Conservation (phyloP, 2,888 invertebrate genomes). For the Pseudococcus viburni region DNA sequence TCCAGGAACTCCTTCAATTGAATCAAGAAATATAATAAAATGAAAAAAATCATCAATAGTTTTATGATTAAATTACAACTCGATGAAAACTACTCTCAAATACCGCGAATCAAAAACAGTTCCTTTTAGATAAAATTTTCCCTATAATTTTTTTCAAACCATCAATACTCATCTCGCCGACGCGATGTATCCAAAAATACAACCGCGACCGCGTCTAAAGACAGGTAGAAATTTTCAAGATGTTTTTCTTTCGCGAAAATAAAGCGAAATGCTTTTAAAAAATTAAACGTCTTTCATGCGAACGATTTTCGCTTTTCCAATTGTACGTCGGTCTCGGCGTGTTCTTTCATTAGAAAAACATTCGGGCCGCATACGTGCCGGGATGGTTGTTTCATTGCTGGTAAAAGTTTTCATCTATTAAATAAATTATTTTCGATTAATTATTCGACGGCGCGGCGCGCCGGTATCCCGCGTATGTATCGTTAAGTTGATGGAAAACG, state of each 20-base stretch:
- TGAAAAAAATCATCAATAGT: too few relatives aligned
- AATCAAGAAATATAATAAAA: too few relatives aligned
- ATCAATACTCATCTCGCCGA: too few relatives aligned
- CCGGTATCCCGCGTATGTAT: neutral
- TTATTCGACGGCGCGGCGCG: neutral
- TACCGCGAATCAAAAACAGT: too few relatives aligned
- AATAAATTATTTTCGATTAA: conserved; percentile 43
- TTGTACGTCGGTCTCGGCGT: neutral
- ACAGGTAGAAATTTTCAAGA: conserved; percentile 17
- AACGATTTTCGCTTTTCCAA: conserved; percentile 34
- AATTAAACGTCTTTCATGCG: conserved; percentile 52
- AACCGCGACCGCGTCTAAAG: neutral
- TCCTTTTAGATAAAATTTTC: too few relatives aligned
- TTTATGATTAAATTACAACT: too few relatives aligned
- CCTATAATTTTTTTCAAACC: too few relatives aligned
- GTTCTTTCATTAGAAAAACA: conserved; percentile 55
- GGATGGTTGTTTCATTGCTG: conserved; percentile 42
- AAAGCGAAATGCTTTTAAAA: conserved; percentile 44
- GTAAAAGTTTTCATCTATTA: conserved; percentile 45
- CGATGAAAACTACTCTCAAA: too few relatives aligned
- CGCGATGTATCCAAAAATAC: neutral
- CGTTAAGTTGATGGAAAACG: conserved; percentile 2
- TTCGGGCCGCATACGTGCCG: conserved; percentile 35
- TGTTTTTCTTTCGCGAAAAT: conserved; percentile 34
- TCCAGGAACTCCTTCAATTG: too few relatives aligned